Evolutionary conservation across 2,797 vertebrate genomes (phyloP), one percentile per base, ranked within the genome.

Genomic region (Notoglanidium macrostoma): DNA sequence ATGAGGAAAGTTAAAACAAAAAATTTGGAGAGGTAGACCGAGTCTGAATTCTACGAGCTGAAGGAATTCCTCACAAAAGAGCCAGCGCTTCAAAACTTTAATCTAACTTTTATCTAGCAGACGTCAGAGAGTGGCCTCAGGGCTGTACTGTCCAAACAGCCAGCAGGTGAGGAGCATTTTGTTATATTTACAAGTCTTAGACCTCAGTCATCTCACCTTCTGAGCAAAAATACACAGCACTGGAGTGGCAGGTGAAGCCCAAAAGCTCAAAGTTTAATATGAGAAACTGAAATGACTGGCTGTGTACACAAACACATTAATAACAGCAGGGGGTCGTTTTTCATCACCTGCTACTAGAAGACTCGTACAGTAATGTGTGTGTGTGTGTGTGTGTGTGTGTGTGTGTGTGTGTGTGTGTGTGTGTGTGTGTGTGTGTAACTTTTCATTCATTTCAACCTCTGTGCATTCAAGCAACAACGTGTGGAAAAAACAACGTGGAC

Each of bases 101-200:
- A 51, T 79, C 54, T 14, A 2, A 19, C 40, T 82, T 6, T 35
- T n/a, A 70, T 83, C 15, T 32, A 0, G 29, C 46, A 35, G 40
- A 54, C 11, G 61, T 68, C 63, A 23, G 26, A 32, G 46, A 68
- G 17, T 2, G 15, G 65, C 63, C 46, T 83, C n/a, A 14, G 14
- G 81, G 44, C 17, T 51, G 44, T 68, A 35, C 44, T 67, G 63
- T 68, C 46, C 63, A 83, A 54, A 54, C 9, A 19, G 54, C 44
- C n/a, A 54, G 81, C 46, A 54, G 46, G n/a, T 3, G 15, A 83
- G 17, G 21, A 67, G 15, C 44, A 67, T 67, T 65, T 83, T 83
- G 80, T 67, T 67, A 51, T 46, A 65, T 82, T 63, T 49, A 65
- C 59, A 83, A 26, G 46, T 68, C 63, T 54, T 19, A 83, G 26